Conservation (phyloP, 2,797 vertebrate genomes). For the Spinibarbus caldwelli region DNA sequence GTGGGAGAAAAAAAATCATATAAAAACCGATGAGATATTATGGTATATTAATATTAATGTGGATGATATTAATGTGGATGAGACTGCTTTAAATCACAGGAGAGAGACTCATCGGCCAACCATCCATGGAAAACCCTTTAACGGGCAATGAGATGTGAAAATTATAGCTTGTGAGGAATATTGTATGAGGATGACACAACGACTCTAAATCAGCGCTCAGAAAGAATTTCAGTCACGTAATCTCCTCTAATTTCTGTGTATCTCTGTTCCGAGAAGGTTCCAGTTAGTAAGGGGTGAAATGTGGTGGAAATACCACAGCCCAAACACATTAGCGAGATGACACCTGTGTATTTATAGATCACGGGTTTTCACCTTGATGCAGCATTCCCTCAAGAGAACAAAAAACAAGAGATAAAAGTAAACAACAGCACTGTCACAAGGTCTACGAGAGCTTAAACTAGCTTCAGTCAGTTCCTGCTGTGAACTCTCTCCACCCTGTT, state of each 20-base stretch:
- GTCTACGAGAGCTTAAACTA: constrained; percentile 42
- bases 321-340: constrained; percentile 34
- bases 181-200: too few relatives aligned
- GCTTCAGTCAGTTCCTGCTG: constrained; percentile 43
- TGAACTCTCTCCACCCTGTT: constrained; percentile 22
- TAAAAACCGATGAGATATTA: neutral
- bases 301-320: constrained; percentile 28
- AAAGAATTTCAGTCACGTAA: neutral
- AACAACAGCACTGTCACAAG: constrained; percentile 33
- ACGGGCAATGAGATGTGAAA: too few relatives aligned
- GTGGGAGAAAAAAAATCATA: neutral
- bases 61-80: neutral
- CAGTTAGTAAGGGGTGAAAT: constrained; percentile 26
- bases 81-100: too few relatives aligned
- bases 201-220: neutral
- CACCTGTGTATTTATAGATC: constrained; percentile 33
- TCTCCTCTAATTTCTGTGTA: constrained; percentile 11
- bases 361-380: neutral
- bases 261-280: constrained; percentile 12
- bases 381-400: constrained; percentile 3
- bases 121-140: too few relatives aligned
- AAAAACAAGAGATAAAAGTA: constrained; percentile 24
- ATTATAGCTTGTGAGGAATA: too few relatives aligned
- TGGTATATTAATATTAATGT: constrained; percentile 13
- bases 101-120: too few relatives aligned